Conservation (phyloP, 2,797 vertebrate genomes). For the Phrynocephalus forsythii region DNA sequence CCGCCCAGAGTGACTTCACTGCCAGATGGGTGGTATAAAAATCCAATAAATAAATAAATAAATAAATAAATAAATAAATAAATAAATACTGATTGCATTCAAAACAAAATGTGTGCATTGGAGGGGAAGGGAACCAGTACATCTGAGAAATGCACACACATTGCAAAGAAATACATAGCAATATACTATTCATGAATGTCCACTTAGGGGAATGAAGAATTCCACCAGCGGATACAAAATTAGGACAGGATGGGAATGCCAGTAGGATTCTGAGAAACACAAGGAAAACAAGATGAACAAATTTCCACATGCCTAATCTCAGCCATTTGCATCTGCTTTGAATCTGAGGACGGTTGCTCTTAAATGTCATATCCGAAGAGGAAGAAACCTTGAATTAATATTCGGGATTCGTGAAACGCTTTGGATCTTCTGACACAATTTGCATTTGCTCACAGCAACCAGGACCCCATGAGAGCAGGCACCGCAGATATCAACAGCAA, state of each 20-base stretch:
- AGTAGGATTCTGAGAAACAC: not conserved
- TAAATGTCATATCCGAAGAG: slow-evolving; percentile 49
- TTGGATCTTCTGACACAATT: slow-evolving; percentile 64
- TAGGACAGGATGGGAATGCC: not conserved
- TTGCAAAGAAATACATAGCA: not conserved
- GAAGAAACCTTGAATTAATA: slow-evolving; percentile 64
- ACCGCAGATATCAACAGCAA: slow-evolving; percentile 60
- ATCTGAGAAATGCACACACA: not conserved
- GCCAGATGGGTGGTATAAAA: no score
- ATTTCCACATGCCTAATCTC: slow-evolving; percentile 18
- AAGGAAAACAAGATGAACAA: not conserved
- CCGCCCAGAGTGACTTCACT: no score
- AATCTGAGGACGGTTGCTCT: slow-evolving; percentile 51
- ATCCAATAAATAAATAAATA: no score
- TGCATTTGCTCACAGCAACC: slow-evolving; percentile 61
- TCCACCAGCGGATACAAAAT: not conserved
- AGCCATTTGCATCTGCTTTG: slow-evolving; percentile 48
- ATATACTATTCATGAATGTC: not conserved
- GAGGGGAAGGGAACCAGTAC: not conserved
- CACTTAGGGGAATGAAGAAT: not conserved
- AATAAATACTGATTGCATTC: no score
- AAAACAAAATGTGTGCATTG: not conserved
- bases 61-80: no score
- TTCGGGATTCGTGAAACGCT: slow-evolving; percentile 58
- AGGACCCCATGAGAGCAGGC: slow-evolving; percentile 47